phyloP scores from a whole-genome alignment of 2,797 vertebrate genomes.

The Sebastes hubbsi region DNA sequence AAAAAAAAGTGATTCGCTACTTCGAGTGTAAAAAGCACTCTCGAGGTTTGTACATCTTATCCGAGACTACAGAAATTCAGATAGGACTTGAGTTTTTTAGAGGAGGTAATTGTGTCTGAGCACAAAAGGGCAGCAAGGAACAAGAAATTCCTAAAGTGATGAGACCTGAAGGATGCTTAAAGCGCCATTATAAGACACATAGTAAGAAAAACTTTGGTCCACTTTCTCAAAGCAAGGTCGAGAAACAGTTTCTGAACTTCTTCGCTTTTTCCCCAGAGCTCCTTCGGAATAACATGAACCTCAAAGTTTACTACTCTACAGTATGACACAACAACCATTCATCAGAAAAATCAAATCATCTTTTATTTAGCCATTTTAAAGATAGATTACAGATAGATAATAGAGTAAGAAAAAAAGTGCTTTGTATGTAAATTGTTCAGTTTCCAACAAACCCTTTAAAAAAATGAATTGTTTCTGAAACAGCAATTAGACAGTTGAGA shows the following conservation, averaged over 20 bases:
- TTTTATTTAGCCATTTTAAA: conserved; percentile 31
- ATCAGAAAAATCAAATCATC: neutral
- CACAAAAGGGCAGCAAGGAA: neutral
- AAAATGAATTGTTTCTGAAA: neutral
- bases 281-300: neutral
- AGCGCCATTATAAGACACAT: neutral
- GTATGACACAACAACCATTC: neutral
- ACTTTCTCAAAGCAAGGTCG: too few relatives aligned
- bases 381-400: too few relatives aligned
- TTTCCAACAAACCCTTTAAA: neutral
- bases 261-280: neutral
- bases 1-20: neutral
- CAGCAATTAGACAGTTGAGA: neutral
- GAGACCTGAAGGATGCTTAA: neutral
- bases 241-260: neutral
- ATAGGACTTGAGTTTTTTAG: neutral
- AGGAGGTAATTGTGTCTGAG: neutral
- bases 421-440: neutral
- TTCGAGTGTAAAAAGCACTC: neutral
- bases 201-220: neutral
- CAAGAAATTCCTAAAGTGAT: neutral
- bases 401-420: neutral
- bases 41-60: neutral
- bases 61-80: neutral
- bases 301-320: neutral